A percentile compares a stretch with the other conserved stretches of the same genome.
These are phyloP conservation scores for Philypnodon macrostomus DNA, from an alignment of 2,797 vertebrate species.

Conservation along the genomic window DNA sequence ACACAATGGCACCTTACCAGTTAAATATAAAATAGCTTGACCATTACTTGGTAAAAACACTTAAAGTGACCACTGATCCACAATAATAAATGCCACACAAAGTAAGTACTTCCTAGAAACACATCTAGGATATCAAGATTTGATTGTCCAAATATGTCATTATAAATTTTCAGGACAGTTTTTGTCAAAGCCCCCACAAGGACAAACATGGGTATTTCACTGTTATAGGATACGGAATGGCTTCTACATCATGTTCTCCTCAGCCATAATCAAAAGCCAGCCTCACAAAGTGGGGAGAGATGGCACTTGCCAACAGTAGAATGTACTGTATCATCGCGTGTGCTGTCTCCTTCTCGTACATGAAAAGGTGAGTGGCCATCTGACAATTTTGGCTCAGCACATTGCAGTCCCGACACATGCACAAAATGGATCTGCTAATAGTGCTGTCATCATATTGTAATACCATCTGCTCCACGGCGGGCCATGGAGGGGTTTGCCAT, in stretches of 20 bases:
- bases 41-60: no score
- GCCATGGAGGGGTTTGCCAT: conserved; percentile 53
- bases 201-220: conserved; percentile 4
- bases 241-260: conserved; percentile 22
- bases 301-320: conserved; percentile 20
- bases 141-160: conserved; percentile 14
- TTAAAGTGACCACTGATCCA: no score
- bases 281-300: conserved; percentile 15
- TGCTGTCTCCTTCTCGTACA: conserved; percentile 33
- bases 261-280: conserved; percentile 37
- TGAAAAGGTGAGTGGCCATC: conserved; percentile 54
- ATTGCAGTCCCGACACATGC: conserved; percentile 31
- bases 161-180: conserved; percentile 7
- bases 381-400: conserved; percentile 52
- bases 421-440: conserved; percentile 66
- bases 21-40: no score
- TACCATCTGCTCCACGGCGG: conserved; percentile 65
- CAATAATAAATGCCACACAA: no score
- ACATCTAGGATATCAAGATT: conserved; percentile 15
- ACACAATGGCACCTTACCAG: no score
- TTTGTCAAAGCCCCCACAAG: conserved; percentile 9
- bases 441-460: conserved; percentile 63
- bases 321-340: conserved; percentile 17
- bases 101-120: no score
- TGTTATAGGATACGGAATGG: conserved; percentile 11